phyloP scores from a whole-genome alignment of 2,113 vertebrate genomes.

The Varanus komodoensis region DNA sequence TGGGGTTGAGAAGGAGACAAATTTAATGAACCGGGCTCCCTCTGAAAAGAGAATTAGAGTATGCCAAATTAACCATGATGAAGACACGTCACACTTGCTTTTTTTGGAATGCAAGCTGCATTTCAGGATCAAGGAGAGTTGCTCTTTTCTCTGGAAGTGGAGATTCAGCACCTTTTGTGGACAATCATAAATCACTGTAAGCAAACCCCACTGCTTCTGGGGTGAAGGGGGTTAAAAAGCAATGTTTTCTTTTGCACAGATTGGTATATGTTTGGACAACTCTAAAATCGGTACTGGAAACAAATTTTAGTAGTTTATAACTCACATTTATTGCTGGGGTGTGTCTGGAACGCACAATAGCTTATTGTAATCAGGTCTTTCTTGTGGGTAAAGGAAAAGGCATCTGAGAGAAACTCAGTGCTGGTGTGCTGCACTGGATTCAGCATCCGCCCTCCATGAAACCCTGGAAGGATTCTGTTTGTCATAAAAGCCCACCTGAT shows the following conservation, averaged over 20 bases:
- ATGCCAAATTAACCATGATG: background rate
- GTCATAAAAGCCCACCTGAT: too few relatives aligned
- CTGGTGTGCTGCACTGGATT: too few relatives aligned
- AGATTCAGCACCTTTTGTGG: too few relatives aligned
- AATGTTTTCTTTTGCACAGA: background rate
- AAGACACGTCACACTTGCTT: background rate
- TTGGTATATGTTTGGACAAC: background rate
- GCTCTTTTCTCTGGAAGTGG: background rate
- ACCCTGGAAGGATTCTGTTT: too few relatives aligned
- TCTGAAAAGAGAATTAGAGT: background rate
- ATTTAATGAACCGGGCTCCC: background rate
- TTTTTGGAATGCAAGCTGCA: background rate
- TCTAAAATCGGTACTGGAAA: background rate
- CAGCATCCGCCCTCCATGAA: too few relatives aligned
- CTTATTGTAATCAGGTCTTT: background rate
- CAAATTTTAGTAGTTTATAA: background rate
- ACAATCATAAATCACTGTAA: background rate
- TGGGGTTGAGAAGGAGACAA: background rate
- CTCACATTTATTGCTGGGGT: background rate
- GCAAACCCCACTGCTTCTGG: background rate
- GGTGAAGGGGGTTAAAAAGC: background rate
- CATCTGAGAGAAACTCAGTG: background rate
- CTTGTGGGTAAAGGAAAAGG: background rate
- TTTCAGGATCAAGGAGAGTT: background rate
- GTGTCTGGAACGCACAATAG: background rate